These are phyloP conservation scores for Cassiopea andromeda DNA, from an alignment of 30 jellyfish, hydroid and myxozoan genomes.

Conservation along the genomic window DNA sequence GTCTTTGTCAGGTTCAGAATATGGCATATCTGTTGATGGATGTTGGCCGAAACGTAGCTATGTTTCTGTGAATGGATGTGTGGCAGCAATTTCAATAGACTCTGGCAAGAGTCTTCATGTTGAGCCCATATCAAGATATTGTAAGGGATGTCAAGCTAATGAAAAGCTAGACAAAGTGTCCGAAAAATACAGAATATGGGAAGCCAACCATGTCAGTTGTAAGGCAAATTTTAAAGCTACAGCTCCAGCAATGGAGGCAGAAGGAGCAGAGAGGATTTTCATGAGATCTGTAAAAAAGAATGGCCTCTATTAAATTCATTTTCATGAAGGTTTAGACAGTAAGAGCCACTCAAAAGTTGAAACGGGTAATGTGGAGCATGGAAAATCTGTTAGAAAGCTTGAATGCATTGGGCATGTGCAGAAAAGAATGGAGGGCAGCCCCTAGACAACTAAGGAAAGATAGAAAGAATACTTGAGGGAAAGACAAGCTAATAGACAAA, in stretches of 20 bases:
- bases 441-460: constrained; percentile 2
- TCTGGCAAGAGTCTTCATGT: not conserved
- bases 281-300: constrained; percentile 9
- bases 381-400: constrained; percentile 16
- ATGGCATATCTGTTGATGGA: not conserved
- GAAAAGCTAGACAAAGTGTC: not conserved
- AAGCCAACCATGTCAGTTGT: not conserved
- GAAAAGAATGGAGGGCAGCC: constrained; percentile 10
- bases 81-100: not conserved
- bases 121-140: not conserved
- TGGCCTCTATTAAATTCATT: constrained; percentile 1
- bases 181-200: not conserved
- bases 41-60: constrained; percentile 1
- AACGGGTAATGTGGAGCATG: not conserved
- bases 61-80: not conserved
- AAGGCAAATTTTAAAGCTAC: not conserved
- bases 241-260: not conserved
- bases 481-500: constrained; percentile 30
- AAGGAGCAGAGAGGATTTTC: not conserved
- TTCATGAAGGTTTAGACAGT: constrained; percentile 64
- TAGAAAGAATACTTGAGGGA: constrained; percentile 10
- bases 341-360: constrained; percentile 9
- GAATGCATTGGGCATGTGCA: constrained; percentile 49
- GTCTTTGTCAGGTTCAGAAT: not conserved
- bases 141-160: not conserved